phyloP scores from a whole-genome alignment of 1,140 invertebrate species.

The Armadillidium nasatum region DNA sequence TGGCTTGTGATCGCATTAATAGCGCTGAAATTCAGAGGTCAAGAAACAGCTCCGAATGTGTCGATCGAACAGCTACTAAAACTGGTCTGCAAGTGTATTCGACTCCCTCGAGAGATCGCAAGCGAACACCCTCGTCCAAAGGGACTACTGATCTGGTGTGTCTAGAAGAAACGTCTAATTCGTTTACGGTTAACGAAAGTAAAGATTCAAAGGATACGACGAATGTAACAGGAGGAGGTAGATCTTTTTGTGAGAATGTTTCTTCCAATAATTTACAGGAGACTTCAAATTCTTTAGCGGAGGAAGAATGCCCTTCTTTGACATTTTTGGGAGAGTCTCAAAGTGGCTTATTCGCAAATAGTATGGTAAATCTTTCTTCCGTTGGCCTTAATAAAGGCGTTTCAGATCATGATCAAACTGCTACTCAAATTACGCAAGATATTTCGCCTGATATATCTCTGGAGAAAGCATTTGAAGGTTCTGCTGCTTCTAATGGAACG shows the following conservation, averaged over 20 bases:
- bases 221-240: no score
- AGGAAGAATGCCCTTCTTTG: slow-evolving; percentile 46
- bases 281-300: not conserved
- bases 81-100: not conserved
- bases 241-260: not conserved
- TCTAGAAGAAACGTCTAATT: not conserved
- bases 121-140: not conserved
- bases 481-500: not conserved
- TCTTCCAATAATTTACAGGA: not conserved
- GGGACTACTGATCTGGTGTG: not conserved
- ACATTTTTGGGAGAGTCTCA: slow-evolving; percentile 35
- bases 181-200: not conserved
- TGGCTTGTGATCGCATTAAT: slow-evolving; percentile 24
- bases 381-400: slow-evolving; percentile 50
- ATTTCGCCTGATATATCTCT: not conserved
- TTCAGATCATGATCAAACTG: not conserved
- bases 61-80: not conserved
- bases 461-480: not conserved
- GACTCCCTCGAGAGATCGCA: not conserved
- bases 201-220: not conserved
- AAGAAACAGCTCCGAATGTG: not conserved
- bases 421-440: not conserved
- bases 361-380: slow-evolving; percentile 66
- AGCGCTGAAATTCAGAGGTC: slow-evolving; percentile 7
- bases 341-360: slow-evolving; percentile 58